Evolutionary conservation across 2,888 invertebrate genomes (phyloP), one percentile per base, ranked within the genome.

Genomic region (Hermodice carunculata): DNA sequence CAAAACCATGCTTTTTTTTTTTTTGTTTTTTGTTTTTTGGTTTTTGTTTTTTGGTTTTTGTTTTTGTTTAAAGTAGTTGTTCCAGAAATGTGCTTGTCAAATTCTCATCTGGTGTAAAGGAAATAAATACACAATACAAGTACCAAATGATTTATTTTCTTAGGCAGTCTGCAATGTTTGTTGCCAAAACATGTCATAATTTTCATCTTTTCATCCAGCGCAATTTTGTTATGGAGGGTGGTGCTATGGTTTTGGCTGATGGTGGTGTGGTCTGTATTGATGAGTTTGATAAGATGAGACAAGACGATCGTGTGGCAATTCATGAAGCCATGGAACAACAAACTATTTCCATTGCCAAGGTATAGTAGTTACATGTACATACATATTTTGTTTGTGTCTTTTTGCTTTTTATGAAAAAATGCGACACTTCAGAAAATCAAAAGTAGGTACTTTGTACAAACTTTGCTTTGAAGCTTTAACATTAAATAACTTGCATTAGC

Each of bases 291-390:
- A 99, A 99, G 89, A 99, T 99, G 99, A 90, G 95, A 60, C 98
- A 99, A 86, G 98, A 99, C 84, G 99, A 99, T 87, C 90, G 98
- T 73, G 99, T 99, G 8, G 98, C 98, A 44, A 99, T 99, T 82
- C 99, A 99, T 86, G 99, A 99, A 88, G 99, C 99, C 28, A 99
- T 99, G 99, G 99, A 99, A 85, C 99, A 99, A 82, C 99, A 99
- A 87, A 99, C 99, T 2, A 99, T 99, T 81, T 98, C 98, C 1
- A 97, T 99, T 75, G 98, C 99, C 1, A 99, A 99, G 89, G 91
- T 91, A 11, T 24, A 6, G 17, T n/a, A 6, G 8, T 6, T 49
- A 37, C 37, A 37, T 14, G 14, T 37, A 14, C 8, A 37, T 8
- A 37, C 37, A 14, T 37, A 14, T 14, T 14, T 14, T 37, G 11